phyloP scores from a whole-genome alignment of 2,888 invertebrate genomes.

The Ypsolopha sequella region DNA sequence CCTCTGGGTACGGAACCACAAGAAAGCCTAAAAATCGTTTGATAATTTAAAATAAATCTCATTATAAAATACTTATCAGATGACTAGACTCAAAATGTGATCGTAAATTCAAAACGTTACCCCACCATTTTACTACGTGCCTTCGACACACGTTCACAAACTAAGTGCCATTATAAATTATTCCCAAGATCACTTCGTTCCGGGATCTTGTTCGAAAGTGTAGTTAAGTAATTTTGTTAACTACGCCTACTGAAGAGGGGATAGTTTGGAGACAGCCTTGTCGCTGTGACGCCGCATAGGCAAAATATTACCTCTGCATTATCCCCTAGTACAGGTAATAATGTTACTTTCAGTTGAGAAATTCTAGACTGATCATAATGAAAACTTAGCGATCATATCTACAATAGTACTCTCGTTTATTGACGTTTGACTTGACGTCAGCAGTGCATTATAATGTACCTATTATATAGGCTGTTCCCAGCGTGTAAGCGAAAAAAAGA shows the following conservation, averaged over 20 bases:
- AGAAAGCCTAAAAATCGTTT: no score
- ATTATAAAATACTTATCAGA: no score
- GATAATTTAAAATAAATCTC: no score
- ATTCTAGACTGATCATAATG: neutral
- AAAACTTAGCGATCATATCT: no score
- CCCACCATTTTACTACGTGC: neutral
- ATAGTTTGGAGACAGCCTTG: constrained; percentile 1
- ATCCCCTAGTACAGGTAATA: constrained; percentile 18
- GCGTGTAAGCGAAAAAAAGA: no score
- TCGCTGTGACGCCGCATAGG: neutral
- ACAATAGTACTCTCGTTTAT: no score
- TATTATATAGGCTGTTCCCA: no score
- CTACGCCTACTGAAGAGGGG: constrained; percentile 16
- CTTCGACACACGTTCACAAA: neutral
- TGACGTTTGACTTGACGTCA: no score
- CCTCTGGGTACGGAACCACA: no score
- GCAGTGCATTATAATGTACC: no score
- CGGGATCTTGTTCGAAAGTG: constrained; percentile 11
- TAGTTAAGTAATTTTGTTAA: constrained; percentile 24
- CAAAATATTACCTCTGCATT: constrained; percentile 10
- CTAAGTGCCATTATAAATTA: no score
- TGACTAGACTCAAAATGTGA: no score
- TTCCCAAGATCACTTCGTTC: neutral
- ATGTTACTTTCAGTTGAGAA: constrained; percentile 16
- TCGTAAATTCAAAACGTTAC: neutral